Evolutionary conservation across 2,888 invertebrate species (phyloP).

Genomic region (Antheraea yamamai): DNA sequence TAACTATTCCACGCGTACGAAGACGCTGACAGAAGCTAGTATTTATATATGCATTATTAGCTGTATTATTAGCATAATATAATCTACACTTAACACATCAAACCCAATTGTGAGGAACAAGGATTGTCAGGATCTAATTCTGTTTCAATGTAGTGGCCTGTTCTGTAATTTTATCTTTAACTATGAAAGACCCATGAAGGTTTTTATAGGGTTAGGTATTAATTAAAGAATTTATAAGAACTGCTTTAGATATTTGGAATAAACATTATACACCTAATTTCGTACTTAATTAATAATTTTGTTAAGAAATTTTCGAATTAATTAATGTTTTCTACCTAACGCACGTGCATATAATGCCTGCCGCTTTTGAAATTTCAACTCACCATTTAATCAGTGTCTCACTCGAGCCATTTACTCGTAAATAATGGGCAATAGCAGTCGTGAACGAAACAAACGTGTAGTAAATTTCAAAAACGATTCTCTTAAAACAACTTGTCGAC

Average conservation of each 20-base stretch:
- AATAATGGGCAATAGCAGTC: constrained; percentile 34
- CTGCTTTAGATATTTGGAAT: neutral
- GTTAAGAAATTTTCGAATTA: neutral
- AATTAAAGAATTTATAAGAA: neutral
- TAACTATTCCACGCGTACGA: too few relatives aligned
- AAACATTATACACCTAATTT: neutral
- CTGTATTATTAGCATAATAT: neutral
- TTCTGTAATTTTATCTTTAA: neutral
- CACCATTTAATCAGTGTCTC: constrained; percentile 9
- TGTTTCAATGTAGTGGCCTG: neutral
- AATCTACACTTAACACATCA: neutral
- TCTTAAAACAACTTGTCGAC: constrained; percentile 37
- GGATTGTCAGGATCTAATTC: too few relatives aligned
- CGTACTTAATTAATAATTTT: neutral
- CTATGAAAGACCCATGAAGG: neutral
- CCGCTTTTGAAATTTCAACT: constrained; percentile 12
- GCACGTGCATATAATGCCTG: neutral
- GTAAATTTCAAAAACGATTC: constrained; percentile 33
- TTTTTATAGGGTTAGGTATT: neutral
- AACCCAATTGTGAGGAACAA: neutral
- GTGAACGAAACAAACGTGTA: constrained; percentile 27
- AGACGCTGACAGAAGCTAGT: too few relatives aligned
- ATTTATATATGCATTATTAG: neutral
- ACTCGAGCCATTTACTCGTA: constrained; percentile 20
- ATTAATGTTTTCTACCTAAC: neutral